Evolutionary conservation across 2,888 invertebrate species (phyloP), one percentile per base, ranked within the genome.

Genomic region (Mylabris sibirica): DNA sequence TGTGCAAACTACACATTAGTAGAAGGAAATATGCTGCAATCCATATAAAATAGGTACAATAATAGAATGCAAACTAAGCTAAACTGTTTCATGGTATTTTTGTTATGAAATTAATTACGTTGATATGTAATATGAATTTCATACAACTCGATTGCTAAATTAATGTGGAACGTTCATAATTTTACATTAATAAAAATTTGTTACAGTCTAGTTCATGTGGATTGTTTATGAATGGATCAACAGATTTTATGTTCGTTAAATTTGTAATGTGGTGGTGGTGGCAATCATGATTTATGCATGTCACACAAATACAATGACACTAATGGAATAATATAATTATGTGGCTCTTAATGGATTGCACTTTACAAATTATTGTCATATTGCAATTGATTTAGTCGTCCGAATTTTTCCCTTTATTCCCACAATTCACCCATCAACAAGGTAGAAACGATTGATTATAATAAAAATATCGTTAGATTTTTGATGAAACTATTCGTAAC

Each of bases 261-360:
- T 38, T 60, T 63, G 53, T 24, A 24, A 57, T 76, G 75, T 69
- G 74, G 73, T 74, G 8, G 69, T 67, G 67, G n/a, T 62, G 67
- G 67, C 68, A 65, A 63, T 68, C 67, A 68, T 70, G 70, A 74
- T 80, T 80, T 78, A 77, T 77, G 73, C 76, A 75, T 73, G 77
- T 76, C 77, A 75, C 74, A 73, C 73, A 77, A 76, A 78, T 77
- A 75, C 76, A 78, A 76, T 75, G 79, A 78, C 80, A 77, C 76
- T 80, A 78, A 80, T 80, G 80, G 80, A 68, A 74, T 79, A 79
- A 80, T 78, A 75, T 75, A 79, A 79, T 81, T 79, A 79, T 74
- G 65, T 66, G 69, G 65, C 69, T 69, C 77, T 77, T 80, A 81
- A 80, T 81, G 80, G 79, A 79, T 78, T 79, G 77, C 79, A 79